phyloP scores from a whole-genome alignment of 2,888 invertebrate species.

The Ceriagrion tenellum region DNA sequence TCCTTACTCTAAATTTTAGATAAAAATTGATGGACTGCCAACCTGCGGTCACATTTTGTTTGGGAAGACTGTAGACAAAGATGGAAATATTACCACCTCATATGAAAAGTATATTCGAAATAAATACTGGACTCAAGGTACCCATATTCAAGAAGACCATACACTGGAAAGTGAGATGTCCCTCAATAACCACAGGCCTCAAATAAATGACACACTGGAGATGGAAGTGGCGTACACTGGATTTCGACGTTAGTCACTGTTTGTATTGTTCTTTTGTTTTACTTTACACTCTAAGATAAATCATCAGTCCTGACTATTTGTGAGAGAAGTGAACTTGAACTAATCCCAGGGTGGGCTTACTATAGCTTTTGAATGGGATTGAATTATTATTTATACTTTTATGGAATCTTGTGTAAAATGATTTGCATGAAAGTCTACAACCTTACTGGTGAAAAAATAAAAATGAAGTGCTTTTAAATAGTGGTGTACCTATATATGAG shows the following conservation, averaged over 20 bases:
- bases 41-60: background rate
- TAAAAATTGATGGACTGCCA: constrained; percentile 4
- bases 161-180: background rate
- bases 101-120: background rate
- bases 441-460: no score
- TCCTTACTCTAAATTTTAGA: background rate
- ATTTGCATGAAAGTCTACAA: no score
- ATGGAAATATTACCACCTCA: background rate
- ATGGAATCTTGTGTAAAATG: no score
- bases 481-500: no score
- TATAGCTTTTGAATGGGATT: no score
- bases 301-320: no score
- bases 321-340: no score
- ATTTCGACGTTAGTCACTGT: background rate
- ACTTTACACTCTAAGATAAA: no score
- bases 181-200: background rate
- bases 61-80: background rate
- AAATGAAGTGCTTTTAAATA: no score
- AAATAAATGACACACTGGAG: constrained; percentile 5
- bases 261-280: background rate
- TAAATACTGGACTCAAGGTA: background rate
- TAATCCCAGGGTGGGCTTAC: no score
- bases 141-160: background rate
- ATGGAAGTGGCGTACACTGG: constrained; percentile 10
- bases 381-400: no score